These are phyloP conservation scores for Plectrocnemia conspersa DNA, from an alignment of 1,140 invertebrate species.

Conservation along the genomic window DNA sequence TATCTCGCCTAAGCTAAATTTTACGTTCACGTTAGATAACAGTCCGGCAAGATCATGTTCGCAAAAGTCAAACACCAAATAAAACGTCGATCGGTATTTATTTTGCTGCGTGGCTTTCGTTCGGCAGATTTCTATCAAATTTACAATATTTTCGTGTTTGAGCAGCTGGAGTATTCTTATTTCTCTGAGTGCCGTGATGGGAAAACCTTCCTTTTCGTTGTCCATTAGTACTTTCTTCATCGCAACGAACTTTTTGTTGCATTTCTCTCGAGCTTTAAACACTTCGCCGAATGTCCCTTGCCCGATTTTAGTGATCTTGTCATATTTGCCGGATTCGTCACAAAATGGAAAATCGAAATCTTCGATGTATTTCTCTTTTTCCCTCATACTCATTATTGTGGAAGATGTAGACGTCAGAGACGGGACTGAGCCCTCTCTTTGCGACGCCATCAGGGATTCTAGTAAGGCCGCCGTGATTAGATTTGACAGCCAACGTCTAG, in stretches of 20 bases:
- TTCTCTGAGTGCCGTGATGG: slow-evolving; percentile 95
- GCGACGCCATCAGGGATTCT: too few species aligned
- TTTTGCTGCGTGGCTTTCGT: slow-evolving; percentile 85
- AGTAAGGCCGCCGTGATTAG: too few species aligned
- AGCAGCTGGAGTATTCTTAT: slow-evolving; percentile 94
- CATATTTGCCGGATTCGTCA: slow-evolving; percentile 89
- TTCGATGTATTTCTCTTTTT: slow-evolving; percentile 85
- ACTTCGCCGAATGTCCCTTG: slow-evolving; percentile 99
- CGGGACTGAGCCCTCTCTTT: slow-evolving; percentile 19
- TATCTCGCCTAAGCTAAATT: slow-evolving; percentile 94
- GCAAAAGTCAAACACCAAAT: slow-evolving; percentile 98
- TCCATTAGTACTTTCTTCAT: slow-evolving; percentile 99
- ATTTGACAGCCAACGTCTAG: too few species aligned
- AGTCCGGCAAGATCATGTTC: slow-evolving; percentile 98
- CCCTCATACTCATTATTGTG: slow-evolving; percentile 53
- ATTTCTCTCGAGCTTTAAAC: slow-evolving; percentile 90
- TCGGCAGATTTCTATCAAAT: slow-evolving; percentile 93
- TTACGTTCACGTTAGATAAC: slow-evolving; percentile 92
- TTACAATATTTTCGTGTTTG: slow-evolving; percentile 97
- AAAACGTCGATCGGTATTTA: slow-evolving; percentile 90
- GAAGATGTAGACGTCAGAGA: slow-evolving; percentile 45
- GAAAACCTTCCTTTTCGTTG: slow-evolving; percentile 99
- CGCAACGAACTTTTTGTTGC: slow-evolving; percentile 86
- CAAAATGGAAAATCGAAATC: slow-evolving; percentile 88
- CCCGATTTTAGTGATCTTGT: slow-evolving; percentile 95